Base-by-base conservation (phyloP, 2,113 vertebrate species). In the Antennarius striatus region DNA sequence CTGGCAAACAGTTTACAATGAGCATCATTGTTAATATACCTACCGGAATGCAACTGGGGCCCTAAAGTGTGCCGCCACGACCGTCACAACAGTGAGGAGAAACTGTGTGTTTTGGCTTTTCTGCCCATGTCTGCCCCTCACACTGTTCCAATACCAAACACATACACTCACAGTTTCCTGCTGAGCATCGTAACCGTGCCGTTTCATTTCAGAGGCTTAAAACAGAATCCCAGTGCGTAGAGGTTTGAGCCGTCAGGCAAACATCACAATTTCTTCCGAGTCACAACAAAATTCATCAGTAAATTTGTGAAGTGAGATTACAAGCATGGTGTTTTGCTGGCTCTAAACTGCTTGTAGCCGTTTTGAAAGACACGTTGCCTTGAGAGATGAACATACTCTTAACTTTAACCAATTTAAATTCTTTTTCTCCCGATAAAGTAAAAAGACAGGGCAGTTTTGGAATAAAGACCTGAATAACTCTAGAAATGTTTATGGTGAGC, bases 281-380 rank as follows among this genome's bases (percentile, higher is more conserved):
- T 75, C 62, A 56, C 69, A 68, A 80, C 66, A 46, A 60, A 63
- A 71, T 65, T 39, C 68, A 72, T 73, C 71, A 15, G 68, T 61
- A 70, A 56, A 71, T 79, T 65, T 62, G 32, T 57, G 30, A 73
- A 78, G 73, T 64, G 56, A 28, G 72, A 83, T 86, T 82, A 85
- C 75, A 71, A 39, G 56, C 68, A 63, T 12, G 39, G 28, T 30
- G 66, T 74, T 73, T 73, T 86, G 81, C 80, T 86, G 74, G 73
- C 62, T 12, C 66, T 28, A 10, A 46, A 15, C 73, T 61, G 77
- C 79, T 70, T 5, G 65, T 68, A 76, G 81, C 71, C 17, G 13
- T 54, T 77, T 61, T 36, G 32, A 7, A 36, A 36, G 4, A 36
- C 4, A 36, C 7, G 32, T 36, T 36, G 32, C 32, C 32, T 36